Evolutionary conservation across 1,140 invertebrate species (phyloP).

Genomic region (Semibalanus balanoides): DNA sequence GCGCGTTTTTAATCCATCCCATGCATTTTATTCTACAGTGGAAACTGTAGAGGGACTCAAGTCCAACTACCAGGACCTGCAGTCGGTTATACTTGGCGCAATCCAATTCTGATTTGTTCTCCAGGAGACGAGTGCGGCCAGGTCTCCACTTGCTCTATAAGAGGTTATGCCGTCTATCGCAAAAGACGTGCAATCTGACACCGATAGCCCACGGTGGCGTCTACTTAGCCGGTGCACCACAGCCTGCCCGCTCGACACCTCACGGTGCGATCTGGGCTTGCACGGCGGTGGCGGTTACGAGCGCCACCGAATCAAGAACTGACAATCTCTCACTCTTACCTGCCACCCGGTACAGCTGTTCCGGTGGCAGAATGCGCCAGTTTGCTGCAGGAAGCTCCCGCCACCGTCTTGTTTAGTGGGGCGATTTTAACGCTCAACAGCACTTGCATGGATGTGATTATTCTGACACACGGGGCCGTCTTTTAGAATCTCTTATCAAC

Average conservation of each 20-base stretch:
- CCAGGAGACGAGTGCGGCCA: too few relatives aligned
- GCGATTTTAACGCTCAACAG: neutral
- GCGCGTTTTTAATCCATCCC: too few relatives aligned
- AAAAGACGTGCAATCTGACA: neutral
- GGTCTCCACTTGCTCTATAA: neutral
- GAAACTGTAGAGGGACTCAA: neutral
- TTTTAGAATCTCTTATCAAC: too few relatives aligned
- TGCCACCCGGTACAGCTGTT: neutral
- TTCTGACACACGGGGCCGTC: too few relatives aligned
- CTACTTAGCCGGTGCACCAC: neutral
- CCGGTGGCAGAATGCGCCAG: neutral
- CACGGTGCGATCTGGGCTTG: neutral
- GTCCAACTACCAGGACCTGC: neutral
- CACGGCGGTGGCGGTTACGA: neutral
- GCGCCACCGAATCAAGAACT: neutral
- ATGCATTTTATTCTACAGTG: neutral
- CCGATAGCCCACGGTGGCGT: neutral
- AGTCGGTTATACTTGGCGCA: neutral
- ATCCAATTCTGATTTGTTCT: too few relatives aligned
- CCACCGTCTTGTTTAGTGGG: neutral
- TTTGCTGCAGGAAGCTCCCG: neutral
- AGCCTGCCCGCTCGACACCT: neutral
- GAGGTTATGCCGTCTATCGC: neutral
- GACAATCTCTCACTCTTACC: neutral
- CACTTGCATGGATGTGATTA: neutral